phyloP scores from a whole-genome alignment of 2,113 vertebrate species.

The Hipposideros armiger region DNA sequence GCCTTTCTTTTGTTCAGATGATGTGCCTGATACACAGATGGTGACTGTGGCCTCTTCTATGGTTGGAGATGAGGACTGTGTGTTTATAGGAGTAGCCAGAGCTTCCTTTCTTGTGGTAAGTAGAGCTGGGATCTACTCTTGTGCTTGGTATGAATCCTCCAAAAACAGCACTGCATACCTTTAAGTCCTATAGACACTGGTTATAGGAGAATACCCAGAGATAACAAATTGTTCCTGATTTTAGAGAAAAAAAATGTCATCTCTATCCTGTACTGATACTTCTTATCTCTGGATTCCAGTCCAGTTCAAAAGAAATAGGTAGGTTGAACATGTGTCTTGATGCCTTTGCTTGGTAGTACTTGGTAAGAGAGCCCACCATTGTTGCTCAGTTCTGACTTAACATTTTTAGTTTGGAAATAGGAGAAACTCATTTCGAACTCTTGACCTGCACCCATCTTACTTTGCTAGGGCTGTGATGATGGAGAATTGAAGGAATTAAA shows the following conservation, averaged over 20 bases:
- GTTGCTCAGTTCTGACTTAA: not conserved
- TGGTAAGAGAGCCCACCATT: not conserved
- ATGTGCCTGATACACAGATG: not conserved
- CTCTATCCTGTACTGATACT: not conserved
- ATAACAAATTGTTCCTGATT: not conserved
- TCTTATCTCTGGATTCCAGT: not conserved
- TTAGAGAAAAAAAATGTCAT: not conserved
- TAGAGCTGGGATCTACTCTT: not conserved
- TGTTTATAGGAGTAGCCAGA: not conserved
- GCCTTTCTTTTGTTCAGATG: not conserved
- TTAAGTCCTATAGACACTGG: not conserved
- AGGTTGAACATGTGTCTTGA: not conserved
- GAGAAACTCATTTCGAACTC: not conserved
- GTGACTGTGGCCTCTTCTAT: not conserved
- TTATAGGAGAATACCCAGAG: not conserved
- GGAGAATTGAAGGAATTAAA: not conserved
- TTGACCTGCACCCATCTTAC: not conserved
- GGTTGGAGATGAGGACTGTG: not conserved
- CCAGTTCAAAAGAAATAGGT: not conserved
- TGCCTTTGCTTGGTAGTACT: not conserved
- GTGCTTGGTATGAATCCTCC: not conserved
- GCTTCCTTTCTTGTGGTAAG: constrained; percentile 39
- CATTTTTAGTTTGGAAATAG: not conserved
- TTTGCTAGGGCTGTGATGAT: not conserved
- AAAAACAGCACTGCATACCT: not conserved